These are phyloP conservation scores for Smithornis capensis DNA, from an alignment of 2,113 vertebrate species.

Conservation along the genomic window DNA sequence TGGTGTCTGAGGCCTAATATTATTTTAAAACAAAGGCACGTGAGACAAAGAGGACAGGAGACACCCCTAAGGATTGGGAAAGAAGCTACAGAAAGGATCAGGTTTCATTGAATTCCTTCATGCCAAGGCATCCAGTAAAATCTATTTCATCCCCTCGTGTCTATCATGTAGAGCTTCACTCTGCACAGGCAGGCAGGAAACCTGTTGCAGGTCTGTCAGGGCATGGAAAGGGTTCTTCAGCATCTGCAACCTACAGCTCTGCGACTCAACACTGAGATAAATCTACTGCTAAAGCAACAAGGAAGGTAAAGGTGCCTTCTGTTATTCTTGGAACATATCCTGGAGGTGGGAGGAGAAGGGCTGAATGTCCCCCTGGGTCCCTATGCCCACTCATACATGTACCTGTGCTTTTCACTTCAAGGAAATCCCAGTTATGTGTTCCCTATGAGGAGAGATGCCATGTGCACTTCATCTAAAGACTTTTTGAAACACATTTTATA, in stretches of 20 bases:
- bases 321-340: too few species aligned
- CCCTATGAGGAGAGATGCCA: not conserved
- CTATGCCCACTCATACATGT: fast-evolving
- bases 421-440: fast-evolving
- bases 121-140: not conserved
- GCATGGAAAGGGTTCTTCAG: not conserved
- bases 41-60: not conserved
- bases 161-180: not conserved
- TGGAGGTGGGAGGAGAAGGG: not conserved
- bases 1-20: slow-evolving; percentile 44
- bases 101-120: not conserved
- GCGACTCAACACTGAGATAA: fast-evolving
- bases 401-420: not conserved
- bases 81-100: not conserved
- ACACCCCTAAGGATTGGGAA: not conserved
- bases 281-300: not conserved
- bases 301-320: not conserved
- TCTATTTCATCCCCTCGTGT: not conserved
- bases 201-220: not conserved
- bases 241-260: not conserved
- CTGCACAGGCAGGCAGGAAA: not conserved
- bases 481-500: not conserved
- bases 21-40: slow-evolving; percentile 20
- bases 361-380: not conserved
- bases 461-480: not conserved